These are phyloP conservation scores for Coracias cyanogaster DNA, from an alignment of 2,797 vertebrate genomes.

Conservation along the genomic window DNA sequence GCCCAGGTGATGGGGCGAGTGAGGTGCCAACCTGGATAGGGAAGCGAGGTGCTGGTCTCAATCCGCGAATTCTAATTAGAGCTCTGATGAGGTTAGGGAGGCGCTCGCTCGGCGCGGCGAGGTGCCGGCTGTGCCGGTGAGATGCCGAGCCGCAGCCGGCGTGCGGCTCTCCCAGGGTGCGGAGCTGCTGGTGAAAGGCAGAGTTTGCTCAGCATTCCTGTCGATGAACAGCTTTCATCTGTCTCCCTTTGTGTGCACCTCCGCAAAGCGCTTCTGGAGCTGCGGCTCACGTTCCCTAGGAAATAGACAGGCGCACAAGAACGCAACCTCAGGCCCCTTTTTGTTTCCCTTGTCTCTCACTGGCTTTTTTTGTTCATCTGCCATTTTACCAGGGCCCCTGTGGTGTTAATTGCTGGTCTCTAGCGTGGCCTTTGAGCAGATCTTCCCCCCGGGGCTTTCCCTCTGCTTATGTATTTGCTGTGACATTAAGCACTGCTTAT, in stretches of 20 bases:
- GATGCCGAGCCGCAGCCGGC: fast-evolving
- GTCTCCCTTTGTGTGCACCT: constrained; percentile 38
- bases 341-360: constrained; percentile 62
- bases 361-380: constrained; percentile 66
- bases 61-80: neutral
- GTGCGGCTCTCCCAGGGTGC: neutral
- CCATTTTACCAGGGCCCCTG: constrained; percentile 62
- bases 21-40: neutral
- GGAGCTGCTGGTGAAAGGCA: no score
- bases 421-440: constrained; percentile 46
- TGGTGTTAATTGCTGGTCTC: constrained; percentile 62
- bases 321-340: constrained; percentile 45
- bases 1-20: neutral
- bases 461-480: constrained; percentile 60
- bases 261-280: neutral
- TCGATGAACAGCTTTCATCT: constrained; percentile 27
- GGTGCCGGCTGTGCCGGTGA: neutral
- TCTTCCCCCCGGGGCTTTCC: constrained; percentile 65
- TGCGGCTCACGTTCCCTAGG: constrained; percentile 36
- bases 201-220: no score
- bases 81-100: neutral
- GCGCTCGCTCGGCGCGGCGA: neutral
- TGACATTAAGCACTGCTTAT: constrained; percentile 76
- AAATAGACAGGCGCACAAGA: constrained; percentile 53
- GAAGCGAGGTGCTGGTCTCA: neutral